phyloP scores from a whole-genome alignment of 23 tunicate genomes.

The Botrylloides violaceus region DNA sequence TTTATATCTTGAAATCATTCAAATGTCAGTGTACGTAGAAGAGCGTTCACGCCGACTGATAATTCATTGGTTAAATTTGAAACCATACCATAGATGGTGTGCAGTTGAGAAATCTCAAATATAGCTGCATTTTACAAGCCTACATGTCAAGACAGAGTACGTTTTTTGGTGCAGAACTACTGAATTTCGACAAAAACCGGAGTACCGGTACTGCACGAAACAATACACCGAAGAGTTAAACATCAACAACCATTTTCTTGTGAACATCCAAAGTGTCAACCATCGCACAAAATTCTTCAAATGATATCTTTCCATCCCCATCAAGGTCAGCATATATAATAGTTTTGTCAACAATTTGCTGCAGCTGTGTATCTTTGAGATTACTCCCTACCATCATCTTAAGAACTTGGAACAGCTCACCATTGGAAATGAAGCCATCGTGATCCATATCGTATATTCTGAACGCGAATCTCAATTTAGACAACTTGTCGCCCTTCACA shows the following conservation, averaged over 20 bases:
- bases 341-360: constrained; percentile 98
- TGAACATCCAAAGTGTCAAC: constrained; percentile 82
- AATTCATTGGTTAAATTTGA: too few species aligned
- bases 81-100: too few species aligned
- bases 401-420: constrained; percentile 94
- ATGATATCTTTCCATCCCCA: constrained; percentile 98
- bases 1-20: too few species aligned
- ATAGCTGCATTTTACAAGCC: too few species aligned
- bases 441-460: constrained; percentile 97
- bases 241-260: constrained; percentile 97
- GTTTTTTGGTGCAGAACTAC: too few species aligned
- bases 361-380: constrained; percentile 90
- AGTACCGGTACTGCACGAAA: too few species aligned
- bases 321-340: constrained; percentile 97
- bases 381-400: constrained; percentile 99
- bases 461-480: constrained; percentile 96
- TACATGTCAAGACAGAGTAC: too few species aligned
- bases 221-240: constrained; percentile 32
- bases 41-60: too few species aligned
- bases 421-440: constrained; percentile 97
- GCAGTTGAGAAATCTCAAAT: too few species aligned
- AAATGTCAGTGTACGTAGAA: too few species aligned
- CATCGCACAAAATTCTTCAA: constrained; percentile 81
- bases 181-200: too few species aligned
- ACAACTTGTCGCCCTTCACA: constrained; percentile 91